Conservation (phyloP, 1,140 invertebrate genomes). For the Belonocnema kinseyi region DNA sequence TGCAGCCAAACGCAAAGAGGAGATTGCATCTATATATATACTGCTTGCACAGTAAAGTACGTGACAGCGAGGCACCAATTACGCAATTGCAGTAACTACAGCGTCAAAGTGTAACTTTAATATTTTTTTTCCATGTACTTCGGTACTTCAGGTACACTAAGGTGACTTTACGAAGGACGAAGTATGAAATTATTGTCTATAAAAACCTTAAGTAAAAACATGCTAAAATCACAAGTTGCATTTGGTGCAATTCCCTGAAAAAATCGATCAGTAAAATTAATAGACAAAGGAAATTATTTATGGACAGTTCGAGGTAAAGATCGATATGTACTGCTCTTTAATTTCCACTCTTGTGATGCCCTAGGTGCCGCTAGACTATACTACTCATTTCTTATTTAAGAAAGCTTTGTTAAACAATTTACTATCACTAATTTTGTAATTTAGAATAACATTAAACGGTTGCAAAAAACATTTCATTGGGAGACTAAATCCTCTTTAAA, state of each 20-base stretch:
- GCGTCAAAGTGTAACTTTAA: constrained; percentile 29
- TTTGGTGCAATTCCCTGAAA: constrained; percentile 11
- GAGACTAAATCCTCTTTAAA: no score
- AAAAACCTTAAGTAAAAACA: constrained; percentile 7
- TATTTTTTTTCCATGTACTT: constrained; percentile 7
- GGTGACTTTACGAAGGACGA: background rate
- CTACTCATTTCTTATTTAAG: background rate
- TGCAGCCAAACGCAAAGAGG: background rate
- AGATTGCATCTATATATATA: constrained; percentile 22
- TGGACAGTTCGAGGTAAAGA: constrained; percentile 16
- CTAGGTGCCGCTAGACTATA: background rate
- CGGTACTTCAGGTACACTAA: background rate
- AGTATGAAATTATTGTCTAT: constrained; percentile 21
- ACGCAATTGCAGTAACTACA: constrained; percentile 30
- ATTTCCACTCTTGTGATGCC: constrained; percentile 11
- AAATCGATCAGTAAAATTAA: constrained; percentile 8
- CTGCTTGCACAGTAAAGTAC: constrained; percentile 14
- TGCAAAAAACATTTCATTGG: no score
- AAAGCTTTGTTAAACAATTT: no score
- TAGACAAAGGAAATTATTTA: constrained; percentile 15
- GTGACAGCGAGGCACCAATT: constrained; percentile 14
- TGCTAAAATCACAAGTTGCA: background rate
- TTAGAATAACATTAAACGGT: no score
- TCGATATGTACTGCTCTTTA: constrained; percentile 15
- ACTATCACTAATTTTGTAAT: no score